Percentiles rank a stretch among this genome's conserved stretches.
These are phyloP conservation scores for Lottia gigantea DNA, from an alignment of 2,888 invertebrate species.

Conservation along the genomic window DNA sequence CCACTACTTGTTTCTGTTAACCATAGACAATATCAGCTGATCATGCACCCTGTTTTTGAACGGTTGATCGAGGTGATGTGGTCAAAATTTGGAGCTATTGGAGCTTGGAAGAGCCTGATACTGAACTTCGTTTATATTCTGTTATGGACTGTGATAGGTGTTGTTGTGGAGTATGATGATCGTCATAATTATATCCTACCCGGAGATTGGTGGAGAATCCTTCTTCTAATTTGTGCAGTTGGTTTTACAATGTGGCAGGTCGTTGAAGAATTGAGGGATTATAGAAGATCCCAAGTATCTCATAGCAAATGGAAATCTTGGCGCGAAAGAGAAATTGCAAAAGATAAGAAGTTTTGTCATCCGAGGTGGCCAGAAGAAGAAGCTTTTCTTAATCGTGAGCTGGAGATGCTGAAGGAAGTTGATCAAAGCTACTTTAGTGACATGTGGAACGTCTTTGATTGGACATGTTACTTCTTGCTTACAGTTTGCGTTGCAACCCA, in stretches of 20 bases:
- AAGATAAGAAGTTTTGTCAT: conserved; percentile 59
- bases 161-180: conserved; percentile 57
- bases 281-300: conserved; percentile 41
- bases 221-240: conserved; percentile 59
- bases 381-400: conserved; percentile 52
- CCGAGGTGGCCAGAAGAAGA: conserved; percentile 65
- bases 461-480: conserved; percentile 61
- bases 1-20: conserved; percentile 52
- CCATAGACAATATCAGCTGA: conserved; percentile 57
- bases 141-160: conserved; percentile 63
- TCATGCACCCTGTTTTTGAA: conserved; percentile 51
- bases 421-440: conserved; percentile 63
- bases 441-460: conserved; percentile 66
- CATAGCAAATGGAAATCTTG: conserved; percentile 45
- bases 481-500: conserved; percentile 56
- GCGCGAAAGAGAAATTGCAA: conserved; percentile 50
- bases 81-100: conserved; percentile 57
- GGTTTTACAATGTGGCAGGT: conserved; percentile 61
- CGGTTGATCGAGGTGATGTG: conserved; percentile 53
- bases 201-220: conserved; percentile 61
- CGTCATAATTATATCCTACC: conserved; percentile 58
- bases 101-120: conserved; percentile 52
- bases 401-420: conserved; percentile 44
- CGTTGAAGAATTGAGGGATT: conserved; percentile 61
- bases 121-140: conserved; percentile 62